A percentile compares a stretch with the other conserved stretches of the same genome.
These are phyloP conservation scores for Acanthococcus lagerstroemiae DNA, from an alignment of 2,888 invertebrate genomes.

Conservation along the genomic window DNA sequence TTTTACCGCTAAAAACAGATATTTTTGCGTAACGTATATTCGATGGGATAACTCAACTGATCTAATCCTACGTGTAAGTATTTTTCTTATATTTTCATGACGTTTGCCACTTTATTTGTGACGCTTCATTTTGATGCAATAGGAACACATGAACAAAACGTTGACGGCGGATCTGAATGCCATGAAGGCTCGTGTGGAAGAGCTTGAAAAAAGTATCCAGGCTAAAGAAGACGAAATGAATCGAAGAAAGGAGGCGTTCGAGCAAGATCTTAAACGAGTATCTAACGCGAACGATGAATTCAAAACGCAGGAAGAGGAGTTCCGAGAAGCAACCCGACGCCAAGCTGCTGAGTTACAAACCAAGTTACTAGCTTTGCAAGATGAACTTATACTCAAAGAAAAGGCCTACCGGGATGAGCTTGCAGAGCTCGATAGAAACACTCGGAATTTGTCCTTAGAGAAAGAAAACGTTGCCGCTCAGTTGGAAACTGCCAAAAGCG, in stretches of 20 bases:
- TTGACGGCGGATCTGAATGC: not conserved
- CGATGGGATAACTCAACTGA: too few species aligned
- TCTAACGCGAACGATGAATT: not conserved
- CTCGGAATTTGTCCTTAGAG: conserved; percentile 9
- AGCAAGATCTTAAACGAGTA: not conserved
- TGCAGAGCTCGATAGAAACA: conserved; percentile 7
- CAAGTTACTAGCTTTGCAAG: not conserved
- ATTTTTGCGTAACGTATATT: too few species aligned
- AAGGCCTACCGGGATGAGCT: not conserved
- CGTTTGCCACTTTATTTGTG: too few species aligned
- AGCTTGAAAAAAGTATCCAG: conserved; percentile 8
- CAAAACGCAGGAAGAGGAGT: conserved; percentile 2
- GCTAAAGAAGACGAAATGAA: not conserved
- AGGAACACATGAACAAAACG: not conserved
- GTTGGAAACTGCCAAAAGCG: not conserved
- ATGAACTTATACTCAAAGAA: not conserved
- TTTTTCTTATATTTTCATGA: too few species aligned
- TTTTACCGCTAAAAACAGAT: too few species aligned
- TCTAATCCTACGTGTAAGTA: too few species aligned
- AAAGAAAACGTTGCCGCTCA: conserved; percentile 9
- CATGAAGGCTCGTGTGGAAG: not conserved
- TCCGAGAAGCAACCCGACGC: not conserved
- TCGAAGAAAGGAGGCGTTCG: not conserved
- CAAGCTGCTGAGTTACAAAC: not conserved
- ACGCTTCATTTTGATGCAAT: too few species aligned